phyloP scores from a whole-genome alignment of 2,797 vertebrate genomes.

The Thunnus albacares region DNA sequence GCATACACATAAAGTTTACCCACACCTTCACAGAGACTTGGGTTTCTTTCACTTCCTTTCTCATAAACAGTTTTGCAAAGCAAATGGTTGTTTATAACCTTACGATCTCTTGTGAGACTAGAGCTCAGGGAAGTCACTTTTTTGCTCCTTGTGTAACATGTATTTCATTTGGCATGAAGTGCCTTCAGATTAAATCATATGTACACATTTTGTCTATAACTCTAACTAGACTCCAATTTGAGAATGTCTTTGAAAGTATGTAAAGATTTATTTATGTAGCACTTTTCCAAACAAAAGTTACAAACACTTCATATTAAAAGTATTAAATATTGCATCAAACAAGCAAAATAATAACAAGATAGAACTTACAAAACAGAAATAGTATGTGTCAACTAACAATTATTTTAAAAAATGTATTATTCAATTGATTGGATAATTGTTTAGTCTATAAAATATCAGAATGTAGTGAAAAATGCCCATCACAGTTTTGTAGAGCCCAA shows the following conservation, averaged over 20 bases:
- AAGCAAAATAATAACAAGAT: too few species aligned
- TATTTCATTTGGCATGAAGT: constrained; percentile 10
- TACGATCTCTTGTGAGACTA: constrained; percentile 15
- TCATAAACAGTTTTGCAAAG: constrained; percentile 43
- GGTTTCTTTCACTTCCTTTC: constrained; percentile 53
- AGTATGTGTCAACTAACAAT: too few species aligned
- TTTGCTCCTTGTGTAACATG: neutral
- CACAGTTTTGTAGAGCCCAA: too few species aligned
- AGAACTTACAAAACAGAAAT: too few species aligned
- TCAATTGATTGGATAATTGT: too few species aligned
- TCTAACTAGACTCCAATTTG: constrained; percentile 7
- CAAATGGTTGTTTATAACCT: constrained; percentile 11
- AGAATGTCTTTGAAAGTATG: constrained; percentile 35
- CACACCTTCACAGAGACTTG: constrained; percentile 1
- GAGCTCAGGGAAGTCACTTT: neutral
- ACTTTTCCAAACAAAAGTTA: too few species aligned
- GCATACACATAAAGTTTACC: constrained; percentile 18
- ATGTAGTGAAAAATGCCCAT: too few species aligned
- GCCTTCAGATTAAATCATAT: constrained; percentile 1
- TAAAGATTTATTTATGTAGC: neutral
- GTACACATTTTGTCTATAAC: constrained; percentile 9
- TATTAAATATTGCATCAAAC: too few species aligned
- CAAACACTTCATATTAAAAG: too few species aligned
- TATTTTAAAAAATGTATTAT: too few species aligned
- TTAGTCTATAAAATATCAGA: too few species aligned